Conservation (phyloP, 2,113 vertebrate species). For the Oncorhynchus masou region DNA sequence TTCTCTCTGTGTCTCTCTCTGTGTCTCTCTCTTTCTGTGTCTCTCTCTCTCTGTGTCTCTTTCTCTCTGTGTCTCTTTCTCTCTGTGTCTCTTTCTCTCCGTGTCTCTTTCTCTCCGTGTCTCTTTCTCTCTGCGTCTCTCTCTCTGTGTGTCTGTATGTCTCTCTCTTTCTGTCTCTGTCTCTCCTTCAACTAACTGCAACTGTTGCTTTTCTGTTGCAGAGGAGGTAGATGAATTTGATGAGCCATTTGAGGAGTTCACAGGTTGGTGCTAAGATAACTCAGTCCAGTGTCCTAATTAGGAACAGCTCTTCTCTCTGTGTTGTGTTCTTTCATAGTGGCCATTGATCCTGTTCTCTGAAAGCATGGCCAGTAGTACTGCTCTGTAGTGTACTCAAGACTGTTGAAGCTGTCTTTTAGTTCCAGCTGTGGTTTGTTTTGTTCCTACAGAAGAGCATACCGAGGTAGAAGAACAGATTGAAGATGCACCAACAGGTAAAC, state of each 20-base stretch:
- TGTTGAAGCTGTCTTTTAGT: too few relatives aligned
- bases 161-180: neutral
- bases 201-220: constrained; percentile 5
- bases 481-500: constrained; percentile 74
- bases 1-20: neutral
- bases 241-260: constrained; percentile 17
- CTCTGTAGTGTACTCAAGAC: too few relatives aligned
- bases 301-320: too few relatives aligned
- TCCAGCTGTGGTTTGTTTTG: too few relatives aligned
- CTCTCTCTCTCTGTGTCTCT: neutral
- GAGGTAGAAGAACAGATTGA: constrained; percentile 61
- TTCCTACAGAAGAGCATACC: constrained; percentile 36
- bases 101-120: neutral
- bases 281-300: too few relatives aligned
- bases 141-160: neutral
- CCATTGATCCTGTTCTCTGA: too few relatives aligned
- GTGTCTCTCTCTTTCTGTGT: neutral
- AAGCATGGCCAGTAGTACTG: too few relatives aligned
- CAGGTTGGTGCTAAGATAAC: constrained; percentile 14
- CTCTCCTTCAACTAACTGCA: neutral
- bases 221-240: constrained; percentile 20
- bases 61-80: neutral
- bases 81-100: neutral
- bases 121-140: too few relatives aligned
- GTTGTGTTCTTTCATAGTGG: too few relatives aligned